A percentile compares a stretch with the other conserved stretches of the same genome.
These are phyloP conservation scores for Heliocidaris erythrogramma DNA, from an alignment of 35 echinoderm and acorn worm genomes.

Conservation along the genomic window DNA sequence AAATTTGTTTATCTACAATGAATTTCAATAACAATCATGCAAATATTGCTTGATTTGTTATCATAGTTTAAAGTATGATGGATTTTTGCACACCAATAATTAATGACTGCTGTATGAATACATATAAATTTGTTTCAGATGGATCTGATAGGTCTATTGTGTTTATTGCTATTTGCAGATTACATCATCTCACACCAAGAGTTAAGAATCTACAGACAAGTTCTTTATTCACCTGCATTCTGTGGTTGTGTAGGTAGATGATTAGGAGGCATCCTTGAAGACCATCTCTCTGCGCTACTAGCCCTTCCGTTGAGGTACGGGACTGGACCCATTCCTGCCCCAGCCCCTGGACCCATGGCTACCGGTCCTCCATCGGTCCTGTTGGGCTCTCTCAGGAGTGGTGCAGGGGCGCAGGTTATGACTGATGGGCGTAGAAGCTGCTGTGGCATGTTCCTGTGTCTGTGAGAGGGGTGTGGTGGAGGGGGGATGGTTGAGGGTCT, in stretches of 20 bases:
- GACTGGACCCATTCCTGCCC: background rate
- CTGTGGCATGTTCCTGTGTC: conserved; percentile 57
- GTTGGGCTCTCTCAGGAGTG: conserved; percentile 25
- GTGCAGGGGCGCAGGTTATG: conserved; percentile 83
- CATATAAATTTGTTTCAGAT: no score
- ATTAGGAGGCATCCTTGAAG: conserved; percentile 16
- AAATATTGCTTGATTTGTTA: no score
- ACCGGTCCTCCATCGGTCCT: conserved; percentile 11
- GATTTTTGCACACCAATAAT: no score
- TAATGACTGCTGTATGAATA: no score
- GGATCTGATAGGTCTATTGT: no score
- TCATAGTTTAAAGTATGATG: no score
- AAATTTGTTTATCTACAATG: background rate
- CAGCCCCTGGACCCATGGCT: background rate
- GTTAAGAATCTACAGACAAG: background rate
- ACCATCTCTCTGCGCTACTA: conserved; percentile 14
- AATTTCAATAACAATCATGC: background rate
- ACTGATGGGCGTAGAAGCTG: conserved; percentile 71
- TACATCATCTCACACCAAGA: background rate
- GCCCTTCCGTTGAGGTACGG: background rate
- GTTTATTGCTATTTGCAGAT: no score
- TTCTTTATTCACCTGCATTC: background rate
- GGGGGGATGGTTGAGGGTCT: background rate
- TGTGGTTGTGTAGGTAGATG: background rate
- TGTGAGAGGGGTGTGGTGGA: conserved; percentile 44